Conservation (phyloP, 2,888 invertebrate species). For the Pristionchus exspectatus region DNA sequence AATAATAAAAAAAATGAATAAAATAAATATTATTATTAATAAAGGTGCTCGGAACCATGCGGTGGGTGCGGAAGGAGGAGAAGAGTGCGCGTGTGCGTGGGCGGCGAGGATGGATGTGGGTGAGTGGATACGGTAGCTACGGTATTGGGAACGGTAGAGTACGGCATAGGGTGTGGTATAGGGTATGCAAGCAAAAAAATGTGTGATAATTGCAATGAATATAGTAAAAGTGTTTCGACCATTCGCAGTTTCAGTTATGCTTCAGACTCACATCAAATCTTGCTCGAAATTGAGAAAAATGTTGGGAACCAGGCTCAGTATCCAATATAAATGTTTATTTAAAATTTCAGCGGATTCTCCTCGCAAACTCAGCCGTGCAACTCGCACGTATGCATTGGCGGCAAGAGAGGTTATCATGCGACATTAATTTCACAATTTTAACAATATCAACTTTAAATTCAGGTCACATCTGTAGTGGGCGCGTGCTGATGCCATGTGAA, state of each 20-base stretch:
- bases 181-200: no score
- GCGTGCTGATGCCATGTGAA: slow-evolving; percentile 75
- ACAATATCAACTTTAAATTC: neutral
- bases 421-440: no score
- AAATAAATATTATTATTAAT: no score
- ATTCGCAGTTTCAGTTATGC: neutral
- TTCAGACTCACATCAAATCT: neutral
- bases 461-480: slow-evolving; percentile 65
- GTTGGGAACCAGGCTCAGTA: neutral
- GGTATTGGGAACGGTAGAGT: no score
- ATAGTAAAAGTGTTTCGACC: no score
- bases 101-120: slow-evolving; percentile 72
- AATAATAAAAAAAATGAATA: no score
- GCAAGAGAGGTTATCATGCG: slow-evolving; percentile 60
- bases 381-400: slow-evolving; percentile 67
- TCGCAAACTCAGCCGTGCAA: slow-evolving; percentile 69
- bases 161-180: no score
- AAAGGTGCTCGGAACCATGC: slow-evolving; percentile 65
- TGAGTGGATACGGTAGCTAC: slow-evolving; percentile 58
- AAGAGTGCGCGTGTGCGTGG: slow-evolving; percentile 72
- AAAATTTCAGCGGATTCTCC: slow-evolving; percentile 66
- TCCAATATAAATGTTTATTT: neutral
- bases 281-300: neutral
- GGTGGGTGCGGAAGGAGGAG: slow-evolving; percentile 70
- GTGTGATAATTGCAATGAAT: no score